Evolutionary conservation across 2,797 vertebrate genomes (phyloP), one percentile per base, ranked within the genome.

Genomic region (Pagetopsis macropterus): DNA sequence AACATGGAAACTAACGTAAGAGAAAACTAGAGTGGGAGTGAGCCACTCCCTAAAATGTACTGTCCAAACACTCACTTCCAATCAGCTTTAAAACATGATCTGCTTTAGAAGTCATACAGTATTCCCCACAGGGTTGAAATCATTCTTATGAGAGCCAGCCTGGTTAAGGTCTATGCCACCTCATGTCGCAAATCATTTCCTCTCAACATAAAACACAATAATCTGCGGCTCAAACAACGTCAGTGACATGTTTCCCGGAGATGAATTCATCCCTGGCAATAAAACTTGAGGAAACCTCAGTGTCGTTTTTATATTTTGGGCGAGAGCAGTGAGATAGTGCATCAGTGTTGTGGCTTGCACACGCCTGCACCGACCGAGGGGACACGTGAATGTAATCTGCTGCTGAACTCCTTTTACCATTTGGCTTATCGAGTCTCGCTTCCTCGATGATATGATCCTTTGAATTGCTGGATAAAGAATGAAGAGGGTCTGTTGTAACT

Each of bases 71-170:
- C 57, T 78, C 55, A 58, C 44, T 71, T 65, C 43, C 74, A 75
- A 76, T 83, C 78, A 67, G 70, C 62, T 37, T 70, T 48, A 21
- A 50, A 76, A 76, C 70, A 58, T 10, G 1, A 70, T 71, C 68
- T 65, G 59, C 64, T 75, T 65, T 70, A 79, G 76, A 82, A 84
- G 72, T 74, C 79, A 62, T 11, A 12, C 14, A 23, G 52, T 4
- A 3, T 52, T 76, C 83, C 73, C 87, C 71, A 63, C 51, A 58
- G 51, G 56, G 66, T 21, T 84, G 84, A 88, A 76, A 40, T 88
- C 79, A 89, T 54, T 52, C 65, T 43, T 8, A 15, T 10, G n/a
- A 68, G 23, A 56, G 78, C 79, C 66, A 77, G 52, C 19, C 49
- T 48, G 70, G 68, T 83, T 58, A 52, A 45, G 50, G 83, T 57